Percentiles rank a stretch among this genome's conserved stretches.
Evolutionary conservation across 2,888 invertebrate genomes (phyloP).

Genomic region (Teleogryllus oceanicus): DNA sequence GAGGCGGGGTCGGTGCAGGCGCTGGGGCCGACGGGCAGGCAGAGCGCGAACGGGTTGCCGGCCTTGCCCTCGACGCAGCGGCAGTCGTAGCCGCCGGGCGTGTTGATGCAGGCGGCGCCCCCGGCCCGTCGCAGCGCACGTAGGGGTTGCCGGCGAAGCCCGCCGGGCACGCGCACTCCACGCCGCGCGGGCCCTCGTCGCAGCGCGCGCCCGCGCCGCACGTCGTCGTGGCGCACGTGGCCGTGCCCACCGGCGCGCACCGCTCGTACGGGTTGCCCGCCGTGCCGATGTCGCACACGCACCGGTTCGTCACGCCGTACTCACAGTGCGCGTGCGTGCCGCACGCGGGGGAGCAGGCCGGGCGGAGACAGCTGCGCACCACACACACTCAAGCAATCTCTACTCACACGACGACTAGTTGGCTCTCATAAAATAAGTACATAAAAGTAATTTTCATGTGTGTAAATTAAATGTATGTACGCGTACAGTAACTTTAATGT

Average conservation of each 20-base stretch:
- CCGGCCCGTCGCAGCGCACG: constrained; percentile 73
- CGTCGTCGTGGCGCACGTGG: constrained; percentile 65
- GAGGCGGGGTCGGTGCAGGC: constrained; percentile 66
- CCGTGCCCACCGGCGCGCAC: constrained; percentile 62
- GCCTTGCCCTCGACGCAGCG: constrained; percentile 78
- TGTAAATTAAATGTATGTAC: too few relatives aligned
- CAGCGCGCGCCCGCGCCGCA: constrained; percentile 81
- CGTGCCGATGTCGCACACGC: constrained; percentile 79
- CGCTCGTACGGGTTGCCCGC: constrained; percentile 84
- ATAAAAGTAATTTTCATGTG: too few relatives aligned
- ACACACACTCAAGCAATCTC: too few relatives aligned
- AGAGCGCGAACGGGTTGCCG: constrained; percentile 84
- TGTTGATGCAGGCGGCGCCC: constrained; percentile 87
- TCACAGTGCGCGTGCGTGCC: constrained; percentile 83
- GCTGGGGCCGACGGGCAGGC: constrained; percentile 65
- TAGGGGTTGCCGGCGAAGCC: constrained; percentile 86
- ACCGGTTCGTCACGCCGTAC: constrained; percentile 69
- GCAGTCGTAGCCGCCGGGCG: constrained; percentile 84
- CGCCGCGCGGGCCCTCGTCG: constrained; percentile 65
- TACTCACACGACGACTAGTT: too few relatives aligned
- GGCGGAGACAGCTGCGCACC: constrained; percentile 29
- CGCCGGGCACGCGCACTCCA: constrained; percentile 77
- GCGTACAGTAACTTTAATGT: too few relatives aligned
- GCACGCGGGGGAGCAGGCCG: constrained; percentile 55
- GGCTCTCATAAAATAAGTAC: too few relatives aligned